Base-by-base conservation (phyloP, 2,113 vertebrate genomes). In the Polypterus senegalus region DNA sequence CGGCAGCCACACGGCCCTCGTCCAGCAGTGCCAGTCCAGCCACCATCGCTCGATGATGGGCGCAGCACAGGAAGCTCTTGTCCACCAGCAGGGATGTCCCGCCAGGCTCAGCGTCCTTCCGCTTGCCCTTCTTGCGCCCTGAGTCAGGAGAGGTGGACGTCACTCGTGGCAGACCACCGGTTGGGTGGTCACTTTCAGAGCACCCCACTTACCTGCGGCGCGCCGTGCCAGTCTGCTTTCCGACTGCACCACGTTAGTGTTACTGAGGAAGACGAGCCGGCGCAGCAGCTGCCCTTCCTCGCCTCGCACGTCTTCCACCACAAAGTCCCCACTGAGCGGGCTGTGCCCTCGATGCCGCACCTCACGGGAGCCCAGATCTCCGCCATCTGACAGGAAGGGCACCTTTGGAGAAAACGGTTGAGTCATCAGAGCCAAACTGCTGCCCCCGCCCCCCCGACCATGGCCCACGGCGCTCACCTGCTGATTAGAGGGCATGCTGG, bases 11-110 rank as follows among this genome's bases (percentile, higher is more conserved):
- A 27, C 4, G 11, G 46, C 76, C 77, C 58, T 75, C 72, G 10
- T 76, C 76, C 5, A 99, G 83, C 71, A 97, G 68, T 5, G 87
- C 77, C 3, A 99, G 83, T 59, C 91, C 91, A 0, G 93, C 90
- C 0, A 98, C 81, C 93, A 99, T 98, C 58, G 92, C 89, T 72
- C 89, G 90, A 70, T 98, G 96, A 71, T 99, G 94, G 67, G 90
- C 82, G 4, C 94, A 98, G 78, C 94, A 97, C 59, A 99, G 86
- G 80, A 89, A 93, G 65, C 87, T 88, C 70, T 82, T 87, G 70
- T 99, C 92, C 0, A 98, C 81, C 61, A 45, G 61, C 71, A 67
- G 82, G 54, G 65, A 51, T 9, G 49, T 54, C 10, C 59, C 7
- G 45, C 73, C 6, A 3, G 74, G 48, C 62, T 75, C 82, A 5